Percentiles rank a stretch among this genome's conserved stretches.
Conservation (phyloP, 2,888 invertebrate species). For the Drosophila phalerata region DNA sequence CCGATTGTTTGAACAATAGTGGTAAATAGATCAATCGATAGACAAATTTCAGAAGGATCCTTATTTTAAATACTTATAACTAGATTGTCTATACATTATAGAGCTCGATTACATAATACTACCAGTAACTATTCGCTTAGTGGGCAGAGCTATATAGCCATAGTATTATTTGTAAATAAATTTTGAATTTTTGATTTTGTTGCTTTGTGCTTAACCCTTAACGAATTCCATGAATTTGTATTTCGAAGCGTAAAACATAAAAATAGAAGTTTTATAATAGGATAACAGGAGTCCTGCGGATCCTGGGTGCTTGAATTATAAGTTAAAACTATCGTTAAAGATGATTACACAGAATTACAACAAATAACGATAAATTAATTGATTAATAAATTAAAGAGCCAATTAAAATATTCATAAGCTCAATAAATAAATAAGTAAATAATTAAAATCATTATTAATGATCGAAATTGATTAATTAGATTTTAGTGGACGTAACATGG, state of each 20-base stretch:
- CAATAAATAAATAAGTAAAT: constrained; percentile 28
- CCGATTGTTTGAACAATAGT: constrained; percentile 73
- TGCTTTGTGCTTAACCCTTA: constrained; percentile 66
- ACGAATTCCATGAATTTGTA: constrained; percentile 63
- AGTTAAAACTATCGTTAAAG: constrained; percentile 28
- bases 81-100: constrained; percentile 54
- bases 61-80: constrained; percentile 47
- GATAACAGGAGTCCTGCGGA: constrained; percentile 20
- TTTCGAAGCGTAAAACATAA: constrained; percentile 47
- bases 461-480: constrained; percentile 23
- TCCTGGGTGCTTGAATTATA: neutral
- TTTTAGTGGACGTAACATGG: constrained; percentile 76
- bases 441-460: constrained; percentile 27
- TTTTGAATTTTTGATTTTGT: constrained; percentile 63
- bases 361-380: constrained; percentile 33
- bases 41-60: constrained; percentile 27
- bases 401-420: constrained; percentile 30
- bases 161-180: constrained; percentile 45
- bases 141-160: constrained; percentile 43
- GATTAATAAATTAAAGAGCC: constrained; percentile 17
- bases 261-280: constrained; percentile 17
- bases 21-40: constrained; percentile 36
- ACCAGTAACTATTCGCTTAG: constrained; percentile 68
- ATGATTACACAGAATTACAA: constrained; percentile 46
- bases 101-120: constrained; percentile 72